Conservation (phyloP, 2,113 vertebrate species). For the Clupea harengus region DNA sequence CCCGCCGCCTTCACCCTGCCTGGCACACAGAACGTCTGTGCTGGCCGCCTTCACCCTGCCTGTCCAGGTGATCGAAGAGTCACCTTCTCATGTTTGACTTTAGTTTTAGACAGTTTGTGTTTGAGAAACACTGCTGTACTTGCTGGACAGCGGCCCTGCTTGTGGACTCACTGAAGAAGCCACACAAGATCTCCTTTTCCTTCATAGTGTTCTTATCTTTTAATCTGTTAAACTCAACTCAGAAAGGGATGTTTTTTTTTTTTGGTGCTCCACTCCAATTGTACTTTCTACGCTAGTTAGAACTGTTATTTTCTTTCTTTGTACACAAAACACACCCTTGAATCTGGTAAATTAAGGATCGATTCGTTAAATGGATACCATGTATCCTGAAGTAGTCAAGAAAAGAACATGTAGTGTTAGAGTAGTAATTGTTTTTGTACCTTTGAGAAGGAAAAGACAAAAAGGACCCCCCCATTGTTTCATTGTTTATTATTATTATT, state of each 20-base stretch:
- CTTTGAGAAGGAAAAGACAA: conserved; percentile 83
- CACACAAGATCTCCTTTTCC: conserved; percentile 39
- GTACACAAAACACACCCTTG: conserved; percentile 74
- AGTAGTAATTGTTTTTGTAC: conserved; percentile 95
- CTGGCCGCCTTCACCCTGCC: neutral
- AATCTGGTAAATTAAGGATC: conserved; percentile 90
- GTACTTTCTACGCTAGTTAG: conserved; percentile 64
- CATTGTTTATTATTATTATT: conserved; percentile 64
- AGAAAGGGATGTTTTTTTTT: conserved; percentile 55
- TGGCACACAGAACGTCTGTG: neutral
- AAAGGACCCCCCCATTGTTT: neutral
- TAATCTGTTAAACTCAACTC: conserved; percentile 37
- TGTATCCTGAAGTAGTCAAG: conserved; percentile 98
- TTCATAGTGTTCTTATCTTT: neutral
- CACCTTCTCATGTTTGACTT: conserved; percentile 49
- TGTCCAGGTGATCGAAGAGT: conserved; percentile 25
- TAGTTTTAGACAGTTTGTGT: conserved; percentile 45
- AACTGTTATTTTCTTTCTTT: conserved; percentile 67
- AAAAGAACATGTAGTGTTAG: conserved; percentile 93
- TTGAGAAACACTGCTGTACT: conserved; percentile 62
- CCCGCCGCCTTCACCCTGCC: neutral
- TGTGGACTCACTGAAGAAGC: conserved; percentile 45
- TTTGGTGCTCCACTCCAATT: conserved; percentile 77
- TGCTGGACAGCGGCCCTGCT: conserved; percentile 60
- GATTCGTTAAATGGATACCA: conserved; percentile 95